phyloP scores from a whole-genome alignment of 2,888 invertebrate species.

The Apamea crenata region DNA sequence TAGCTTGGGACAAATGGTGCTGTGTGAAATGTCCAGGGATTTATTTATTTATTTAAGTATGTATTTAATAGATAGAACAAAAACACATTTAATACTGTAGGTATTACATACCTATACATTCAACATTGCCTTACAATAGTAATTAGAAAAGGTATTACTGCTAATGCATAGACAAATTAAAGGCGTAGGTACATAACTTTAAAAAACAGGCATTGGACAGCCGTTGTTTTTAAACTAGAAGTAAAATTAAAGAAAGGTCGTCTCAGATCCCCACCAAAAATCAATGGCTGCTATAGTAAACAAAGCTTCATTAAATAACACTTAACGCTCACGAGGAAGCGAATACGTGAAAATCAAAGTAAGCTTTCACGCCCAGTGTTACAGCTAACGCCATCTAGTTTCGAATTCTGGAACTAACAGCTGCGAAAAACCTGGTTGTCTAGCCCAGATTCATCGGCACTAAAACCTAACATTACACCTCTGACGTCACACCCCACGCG shows the following conservation, averaged over 20 bases:
- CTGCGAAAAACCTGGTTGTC: slow-evolving; percentile 14
- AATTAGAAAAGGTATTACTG: too few relatives aligned
- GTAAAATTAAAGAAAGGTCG: not conserved
- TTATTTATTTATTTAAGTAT: too few relatives aligned
- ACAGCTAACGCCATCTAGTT: slow-evolving; percentile 38
- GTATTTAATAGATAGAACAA: not conserved
- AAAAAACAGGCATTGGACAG: not conserved
- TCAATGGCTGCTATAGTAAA: not conserved
- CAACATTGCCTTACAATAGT: too few relatives aligned
- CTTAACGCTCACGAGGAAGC: not conserved
- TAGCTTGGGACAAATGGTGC: too few relatives aligned
- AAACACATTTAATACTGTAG: not conserved
- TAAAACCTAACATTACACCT: slow-evolving; percentile 31
- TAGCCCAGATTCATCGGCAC: slow-evolving; percentile 21
- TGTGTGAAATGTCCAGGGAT: too few relatives aligned
- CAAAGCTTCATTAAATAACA: slow-evolving; percentile 2
- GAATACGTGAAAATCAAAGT: not conserved
- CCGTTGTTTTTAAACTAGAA: not conserved
- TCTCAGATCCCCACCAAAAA: too few relatives aligned
- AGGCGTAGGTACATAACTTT: not conserved
- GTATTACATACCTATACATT: too few relatives aligned
- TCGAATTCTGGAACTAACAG: not conserved
- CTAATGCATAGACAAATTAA: too few relatives aligned
- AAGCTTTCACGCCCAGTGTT: not conserved
- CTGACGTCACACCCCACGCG: slow-evolving; percentile 46